Conservation (phyloP, 2,113 vertebrate genomes). For the Formicarius rufipectus region DNA sequence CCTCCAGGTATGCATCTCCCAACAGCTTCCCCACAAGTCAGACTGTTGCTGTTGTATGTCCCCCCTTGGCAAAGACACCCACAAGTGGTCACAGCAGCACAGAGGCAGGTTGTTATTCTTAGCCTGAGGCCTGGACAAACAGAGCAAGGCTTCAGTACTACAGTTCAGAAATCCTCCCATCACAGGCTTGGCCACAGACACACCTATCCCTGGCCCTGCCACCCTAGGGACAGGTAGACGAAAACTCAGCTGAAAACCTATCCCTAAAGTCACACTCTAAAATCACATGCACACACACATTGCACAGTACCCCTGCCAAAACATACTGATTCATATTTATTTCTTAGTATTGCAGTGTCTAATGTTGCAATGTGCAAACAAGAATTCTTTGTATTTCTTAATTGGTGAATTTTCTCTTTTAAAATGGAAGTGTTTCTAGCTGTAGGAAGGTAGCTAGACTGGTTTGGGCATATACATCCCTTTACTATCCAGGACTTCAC, state of each 20-base stretch:
- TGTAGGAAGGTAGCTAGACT: background rate
- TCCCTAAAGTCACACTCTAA: background rate
- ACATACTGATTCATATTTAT: background rate
- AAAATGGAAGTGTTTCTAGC: background rate
- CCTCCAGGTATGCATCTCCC: background rate
- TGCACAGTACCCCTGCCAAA: background rate
- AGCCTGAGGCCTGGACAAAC: background rate
- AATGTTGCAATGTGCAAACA: background rate
- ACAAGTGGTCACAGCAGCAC: background rate
- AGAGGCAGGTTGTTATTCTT: background rate
- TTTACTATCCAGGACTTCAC: background rate
- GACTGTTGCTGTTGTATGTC: background rate
- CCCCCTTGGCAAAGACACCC: background rate
- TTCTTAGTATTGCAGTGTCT: background rate
- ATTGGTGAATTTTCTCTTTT: background rate
- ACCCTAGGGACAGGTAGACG: background rate
- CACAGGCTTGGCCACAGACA: accelerated
- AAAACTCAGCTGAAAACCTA: background rate
- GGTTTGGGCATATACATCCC: background rate
- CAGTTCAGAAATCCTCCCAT: background rate
- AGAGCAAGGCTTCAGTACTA: background rate
- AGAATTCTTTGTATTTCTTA: background rate
- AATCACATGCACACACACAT: background rate
- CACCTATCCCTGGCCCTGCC: background rate
- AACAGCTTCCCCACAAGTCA: background rate